These are phyloP conservation scores for Alectura lathami DNA, from an alignment of 2,113 vertebrate species.

Conservation along the genomic window DNA sequence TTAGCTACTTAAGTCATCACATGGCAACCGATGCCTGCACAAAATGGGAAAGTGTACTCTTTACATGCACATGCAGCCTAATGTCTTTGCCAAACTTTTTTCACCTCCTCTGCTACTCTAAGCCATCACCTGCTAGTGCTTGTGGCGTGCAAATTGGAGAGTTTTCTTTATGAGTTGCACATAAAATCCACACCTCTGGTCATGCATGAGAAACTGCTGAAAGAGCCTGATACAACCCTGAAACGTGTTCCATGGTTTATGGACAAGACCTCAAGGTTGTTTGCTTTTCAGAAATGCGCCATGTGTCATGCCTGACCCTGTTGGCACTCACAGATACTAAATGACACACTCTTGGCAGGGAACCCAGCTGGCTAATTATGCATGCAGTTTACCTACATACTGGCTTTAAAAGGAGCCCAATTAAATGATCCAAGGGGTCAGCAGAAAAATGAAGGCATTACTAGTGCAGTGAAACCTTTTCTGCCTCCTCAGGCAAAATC, in stretches of 20 bases:
- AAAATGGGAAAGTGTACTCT: conserved; percentile 16
- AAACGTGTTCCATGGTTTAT: conserved; percentile 56
- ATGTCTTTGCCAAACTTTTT: conserved; percentile 56
- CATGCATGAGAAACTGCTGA: conserved; percentile 68
- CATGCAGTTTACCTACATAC: conserved; percentile 36
- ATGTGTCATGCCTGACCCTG: conserved; percentile 55
- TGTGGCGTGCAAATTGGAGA: conserved; percentile 44
- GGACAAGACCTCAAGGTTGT: conserved; percentile 33
- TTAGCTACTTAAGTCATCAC: conserved; percentile 17
- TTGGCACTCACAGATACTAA: conserved; percentile 37
- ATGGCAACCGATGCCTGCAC: not conserved
- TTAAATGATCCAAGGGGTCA: conserved; percentile 53
- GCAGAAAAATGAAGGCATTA: conserved; percentile 33
- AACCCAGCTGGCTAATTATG: conserved; percentile 56
- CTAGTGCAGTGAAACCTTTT: not conserved
- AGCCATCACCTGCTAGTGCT: conserved; percentile 63
- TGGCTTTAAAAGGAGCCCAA: conserved; percentile 21
- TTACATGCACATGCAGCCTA: conserved; percentile 22
- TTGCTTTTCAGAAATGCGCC: conserved; percentile 58
- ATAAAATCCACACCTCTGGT: conserved; percentile 76
- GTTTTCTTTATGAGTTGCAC: conserved; percentile 68
- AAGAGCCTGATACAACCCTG: conserved; percentile 33
- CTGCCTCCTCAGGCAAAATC: conserved; percentile 20
- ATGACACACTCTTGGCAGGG: conserved; percentile 49
- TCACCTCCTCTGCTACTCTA: conserved; percentile 43